Percentiles rank a stretch among this genome's conserved stretches.
Evolutionary conservation across 2,113 vertebrate species (phyloP).

Genomic region (Rattus rattus): DNA sequence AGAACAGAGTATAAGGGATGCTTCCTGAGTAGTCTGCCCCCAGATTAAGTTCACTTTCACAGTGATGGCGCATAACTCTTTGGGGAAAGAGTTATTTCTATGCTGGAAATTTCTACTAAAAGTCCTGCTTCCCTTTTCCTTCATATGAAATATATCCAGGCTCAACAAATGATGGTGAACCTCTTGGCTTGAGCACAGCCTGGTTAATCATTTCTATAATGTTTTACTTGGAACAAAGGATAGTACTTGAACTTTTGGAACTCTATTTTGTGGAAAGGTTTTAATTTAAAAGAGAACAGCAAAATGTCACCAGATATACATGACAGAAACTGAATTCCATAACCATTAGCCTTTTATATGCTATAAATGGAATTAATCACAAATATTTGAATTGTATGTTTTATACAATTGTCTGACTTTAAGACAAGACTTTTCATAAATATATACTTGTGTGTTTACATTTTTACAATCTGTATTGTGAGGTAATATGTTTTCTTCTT

Average conservation of each 20-base stretch:
- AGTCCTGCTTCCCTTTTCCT: neutral
- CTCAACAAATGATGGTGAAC: neutral
- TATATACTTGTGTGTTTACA: neutral
- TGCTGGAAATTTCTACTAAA: neutral
- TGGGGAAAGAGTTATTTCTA: neutral
- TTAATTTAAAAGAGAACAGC: neutral
- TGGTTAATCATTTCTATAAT: neutral
- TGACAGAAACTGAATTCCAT: neutral
- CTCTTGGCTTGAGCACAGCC: neutral
- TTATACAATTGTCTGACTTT: conserved; percentile 24
- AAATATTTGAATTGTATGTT: neutral
- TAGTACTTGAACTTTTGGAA: neutral
- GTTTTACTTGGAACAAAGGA: neutral
- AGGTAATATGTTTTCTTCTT: conserved; percentile 9
- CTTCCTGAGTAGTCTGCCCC: neutral
- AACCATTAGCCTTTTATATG: neutral
- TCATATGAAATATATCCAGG: neutral
- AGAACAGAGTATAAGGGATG: neutral
- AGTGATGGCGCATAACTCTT: neutral
- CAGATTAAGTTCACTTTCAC: neutral
- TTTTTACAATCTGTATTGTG: neutral
- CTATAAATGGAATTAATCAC: neutral
- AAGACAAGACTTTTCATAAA: neutral
- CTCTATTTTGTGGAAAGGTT: neutral
- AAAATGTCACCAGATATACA: neutral